Conservation (phyloP, 2,888 invertebrate species). For the Rhagonycha fulva region DNA sequence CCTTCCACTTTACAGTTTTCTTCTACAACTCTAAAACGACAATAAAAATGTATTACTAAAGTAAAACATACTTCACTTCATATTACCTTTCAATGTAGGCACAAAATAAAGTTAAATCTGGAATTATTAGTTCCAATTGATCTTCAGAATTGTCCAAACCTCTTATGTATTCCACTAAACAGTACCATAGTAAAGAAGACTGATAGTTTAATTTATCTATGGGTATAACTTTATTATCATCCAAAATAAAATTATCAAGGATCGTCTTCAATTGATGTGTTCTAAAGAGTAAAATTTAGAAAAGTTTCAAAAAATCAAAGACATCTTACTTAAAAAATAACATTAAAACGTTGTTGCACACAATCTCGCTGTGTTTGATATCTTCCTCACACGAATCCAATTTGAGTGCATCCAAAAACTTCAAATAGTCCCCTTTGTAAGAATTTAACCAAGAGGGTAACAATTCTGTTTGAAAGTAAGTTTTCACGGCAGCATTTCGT, state of each 20-base stretch:
- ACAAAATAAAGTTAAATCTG: slow-evolving; percentile 75
- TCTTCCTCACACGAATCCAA: slow-evolving; percentile 25
- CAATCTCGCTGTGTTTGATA: slow-evolving; percentile 16
- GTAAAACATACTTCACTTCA: background rate
- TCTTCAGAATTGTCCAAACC: slow-evolving; percentile 45
- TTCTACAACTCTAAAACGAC: background rate
- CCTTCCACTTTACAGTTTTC: slow-evolving; percentile 29
- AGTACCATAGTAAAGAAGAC: slow-evolving; percentile 66
- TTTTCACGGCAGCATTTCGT: slow-evolving; percentile 47
- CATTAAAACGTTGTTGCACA: slow-evolving; percentile 18
- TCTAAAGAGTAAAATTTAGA: slow-evolving; percentile 13
- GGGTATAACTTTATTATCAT: slow-evolving; percentile 58
- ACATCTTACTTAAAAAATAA: slow-evolving; percentile 51
- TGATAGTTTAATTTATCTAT: slow-evolving; percentile 60
- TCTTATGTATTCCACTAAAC: slow-evolving; percentile 59
- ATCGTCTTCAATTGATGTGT: slow-evolving; percentile 48
- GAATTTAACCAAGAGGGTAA: slow-evolving; percentile 78
- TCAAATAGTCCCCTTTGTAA: slow-evolving; percentile 21
- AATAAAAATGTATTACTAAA: background rate
- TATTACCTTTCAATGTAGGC: slow-evolving; percentile 70
- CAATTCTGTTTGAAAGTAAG: slow-evolving; percentile 57
- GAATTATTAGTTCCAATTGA: slow-evolving; percentile 64
- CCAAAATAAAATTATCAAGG: slow-evolving; percentile 54
- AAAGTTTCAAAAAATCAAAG: background rate
- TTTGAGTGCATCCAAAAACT: slow-evolving; percentile 19